Evolutionary conservation across 2,888 invertebrate genomes (phyloP), one percentile per base, ranked within the genome.

Genomic region (Mimas tiliae): DNA sequence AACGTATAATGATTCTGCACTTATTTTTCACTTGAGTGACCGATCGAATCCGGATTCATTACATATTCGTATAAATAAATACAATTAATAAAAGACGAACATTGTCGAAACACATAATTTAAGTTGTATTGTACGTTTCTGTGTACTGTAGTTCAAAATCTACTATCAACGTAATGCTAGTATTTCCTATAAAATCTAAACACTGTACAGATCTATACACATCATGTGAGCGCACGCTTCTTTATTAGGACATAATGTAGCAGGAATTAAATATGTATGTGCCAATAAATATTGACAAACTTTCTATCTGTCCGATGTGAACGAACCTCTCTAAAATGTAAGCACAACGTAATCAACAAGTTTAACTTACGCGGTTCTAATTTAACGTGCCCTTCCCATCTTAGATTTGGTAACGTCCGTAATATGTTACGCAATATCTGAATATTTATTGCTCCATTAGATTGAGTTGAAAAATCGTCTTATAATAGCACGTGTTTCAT

Each of bases 231-330:
- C 19, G n/a, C 12, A 38, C 38, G 19, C 42, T 38, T 12, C 58
- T 58, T 9, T 58, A 42, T 58, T 42, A 42, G 42, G 58, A 42
- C 42, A 42, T 55, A 16, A 16, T n/a, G 16, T 38, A 33, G 38
- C 34, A 53, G 53, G 53, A 53, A 50, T 52, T 42, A 42, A 58
- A 19, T 11, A 19, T 6, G 38, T 11, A 19, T 6, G 38, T 42
- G 6, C 34, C 12, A 19, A 55, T 55, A 55, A 50, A 50, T 6
- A 42, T 42, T 19, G 38, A 21, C 38, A 58, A 55, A 34, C 55
- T 55, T 55, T 58, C 58, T 42, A 42, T 58, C 58, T 19, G 21
- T 42, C 42, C 6, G 42, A 58, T 58, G 58, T 58, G 58, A 58
- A 58, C 58, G 12, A 58, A 58, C 42, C 19, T 58, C 9, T 38